These are phyloP conservation scores for Machimus atricapillus DNA, from an alignment of 2,888 invertebrate species.

Conservation along the genomic window DNA sequence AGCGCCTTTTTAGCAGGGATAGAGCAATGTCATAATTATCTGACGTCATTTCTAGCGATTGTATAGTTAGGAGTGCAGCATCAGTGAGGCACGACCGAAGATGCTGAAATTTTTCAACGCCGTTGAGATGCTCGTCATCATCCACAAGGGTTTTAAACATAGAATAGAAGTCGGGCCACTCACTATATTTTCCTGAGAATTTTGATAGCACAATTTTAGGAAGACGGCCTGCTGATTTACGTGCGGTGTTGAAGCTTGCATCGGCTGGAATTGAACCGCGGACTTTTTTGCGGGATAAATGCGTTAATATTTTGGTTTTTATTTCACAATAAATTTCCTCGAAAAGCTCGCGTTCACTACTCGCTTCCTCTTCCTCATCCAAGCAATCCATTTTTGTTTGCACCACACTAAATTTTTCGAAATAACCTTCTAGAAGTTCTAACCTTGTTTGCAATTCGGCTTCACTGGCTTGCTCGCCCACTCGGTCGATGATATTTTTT, in stretches of 20 bases:
- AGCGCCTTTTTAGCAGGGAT: background rate
- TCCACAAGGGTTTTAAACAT: background rate
- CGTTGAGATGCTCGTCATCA: background rate
- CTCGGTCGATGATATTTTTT: background rate
- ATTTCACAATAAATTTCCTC: no score
- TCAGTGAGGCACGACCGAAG: background rate
- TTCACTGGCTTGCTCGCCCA: background rate
- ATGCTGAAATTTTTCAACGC: background rate
- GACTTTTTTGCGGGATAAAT: background rate
- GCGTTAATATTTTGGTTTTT: background rate
- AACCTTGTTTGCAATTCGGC: background rate
- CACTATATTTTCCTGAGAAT: background rate
- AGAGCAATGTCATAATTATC: background rate
- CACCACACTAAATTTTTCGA: background rate
- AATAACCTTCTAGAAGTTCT: background rate
- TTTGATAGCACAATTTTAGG: background rate
- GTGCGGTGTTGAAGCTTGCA: background rate
- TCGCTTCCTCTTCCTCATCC: background rate
- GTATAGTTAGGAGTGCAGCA: background rate
- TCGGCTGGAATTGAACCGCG: background rate
- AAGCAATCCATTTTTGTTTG: slow-evolving; percentile 2
- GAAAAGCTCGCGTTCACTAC: background rate
- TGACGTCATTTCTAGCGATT: background rate
- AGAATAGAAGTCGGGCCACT: background rate
- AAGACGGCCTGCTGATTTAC: background rate